These are phyloP conservation scores for Malacosoma neustria DNA, from an alignment of 2,888 invertebrate genomes.

Conservation along the genomic window DNA sequence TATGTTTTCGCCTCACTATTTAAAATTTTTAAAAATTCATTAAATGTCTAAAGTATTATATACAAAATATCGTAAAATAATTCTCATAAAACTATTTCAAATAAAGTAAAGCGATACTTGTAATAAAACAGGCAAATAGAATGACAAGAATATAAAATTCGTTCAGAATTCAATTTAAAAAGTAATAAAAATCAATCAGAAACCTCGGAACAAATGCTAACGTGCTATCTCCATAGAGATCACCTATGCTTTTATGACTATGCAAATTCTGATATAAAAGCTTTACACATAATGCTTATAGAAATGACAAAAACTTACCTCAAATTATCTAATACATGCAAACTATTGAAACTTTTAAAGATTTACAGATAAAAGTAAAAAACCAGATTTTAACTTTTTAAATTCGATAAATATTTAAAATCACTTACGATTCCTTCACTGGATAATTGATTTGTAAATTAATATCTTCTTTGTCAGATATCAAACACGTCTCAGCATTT, in stretches of 20 bases:
- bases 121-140: too few species aligned
- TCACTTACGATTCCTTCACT: conserved; percentile 25
- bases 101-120: too few species aligned
- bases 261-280: conserved; percentile 20
- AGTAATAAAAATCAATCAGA: neutral
- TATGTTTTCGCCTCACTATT: too few species aligned
- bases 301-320: too few species aligned
- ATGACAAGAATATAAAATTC: too few species aligned
- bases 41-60: neutral
- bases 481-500: conserved; percentile 1
- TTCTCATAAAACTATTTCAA: too few species aligned
- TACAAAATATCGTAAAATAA: too few species aligned
- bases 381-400: neutral
- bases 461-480: neutral
- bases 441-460: conserved; percentile 21
- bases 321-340: neutral
- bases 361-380: too few species aligned
- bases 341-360: conserved; percentile 1
- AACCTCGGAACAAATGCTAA: too few species aligned
- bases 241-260: conserved; percentile 14
- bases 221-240: neutral
- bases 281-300: too few species aligned
- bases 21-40: too few species aligned
- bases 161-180: too few species aligned
- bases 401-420: conserved; percentile 2